Conservation (phyloP, 2,888 invertebrate genomes). For the Leptinotarsa haldemani region DNA sequence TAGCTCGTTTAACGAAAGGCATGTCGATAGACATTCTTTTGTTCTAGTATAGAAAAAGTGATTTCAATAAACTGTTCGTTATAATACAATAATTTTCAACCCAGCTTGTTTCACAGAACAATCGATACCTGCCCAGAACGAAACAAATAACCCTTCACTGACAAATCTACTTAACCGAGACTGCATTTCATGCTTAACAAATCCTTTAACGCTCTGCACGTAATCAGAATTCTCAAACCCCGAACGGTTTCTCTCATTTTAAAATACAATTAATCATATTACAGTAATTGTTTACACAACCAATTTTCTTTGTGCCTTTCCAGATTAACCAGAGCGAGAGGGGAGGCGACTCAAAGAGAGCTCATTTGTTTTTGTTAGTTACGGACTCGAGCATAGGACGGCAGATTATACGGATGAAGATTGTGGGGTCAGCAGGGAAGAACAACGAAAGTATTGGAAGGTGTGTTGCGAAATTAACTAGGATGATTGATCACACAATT, state of each 20-base stretch:
- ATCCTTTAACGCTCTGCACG: slow-evolving; percentile 26
- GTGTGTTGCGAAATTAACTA: slow-evolving; percentile 18
- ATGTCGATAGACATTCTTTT: too few species aligned
- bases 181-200: slow-evolving; percentile 22
- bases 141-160: slow-evolving; percentile 9
- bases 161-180: neutral
- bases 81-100: too few species aligned
- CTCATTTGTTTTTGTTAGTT: slow-evolving; percentile 58
- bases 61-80: too few species aligned
- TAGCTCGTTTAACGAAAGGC: too few species aligned
- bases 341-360: slow-evolving; percentile 45
- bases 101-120: too few species aligned
- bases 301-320: slow-evolving; percentile 55
- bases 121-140: neutral
- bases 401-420: slow-evolving; percentile 42
- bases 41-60: too few species aligned
- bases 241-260: slow-evolving; percentile 35
- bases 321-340: slow-evolving; percentile 47
- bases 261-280: slow-evolving; percentile 56
- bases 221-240: slow-evolving; percentile 19
- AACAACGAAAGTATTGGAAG: slow-evolving; percentile 22
- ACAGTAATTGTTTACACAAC: slow-evolving; percentile 55
- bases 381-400: slow-evolving; percentile 49
- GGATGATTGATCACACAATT: slow-evolving; percentile 18
- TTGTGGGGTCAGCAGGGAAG: slow-evolving; percentile 17